A percentile compares a stretch with the other conserved stretches of the same genome.
Evolutionary conservation across 2,797 vertebrate species (phyloP).

Genomic region (Coregonus sp.): DNA sequence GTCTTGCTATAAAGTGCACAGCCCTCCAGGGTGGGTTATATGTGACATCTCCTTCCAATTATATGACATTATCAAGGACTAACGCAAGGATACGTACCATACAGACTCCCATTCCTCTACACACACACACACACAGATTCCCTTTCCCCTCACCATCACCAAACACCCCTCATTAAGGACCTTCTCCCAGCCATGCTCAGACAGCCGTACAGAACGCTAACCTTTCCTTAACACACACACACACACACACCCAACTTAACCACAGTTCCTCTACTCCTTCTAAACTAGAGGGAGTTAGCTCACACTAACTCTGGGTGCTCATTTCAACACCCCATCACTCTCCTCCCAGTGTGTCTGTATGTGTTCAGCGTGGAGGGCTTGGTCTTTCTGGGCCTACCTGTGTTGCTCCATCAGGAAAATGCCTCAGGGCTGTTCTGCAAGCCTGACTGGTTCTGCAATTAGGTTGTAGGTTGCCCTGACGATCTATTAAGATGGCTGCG

Average conservation of each 20-base stretch:
- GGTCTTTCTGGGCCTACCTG: conserved; percentile 40
- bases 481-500: neutral
- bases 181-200: conserved; percentile 43
- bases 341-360: conserved; percentile 10
- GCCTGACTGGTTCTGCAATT: conserved; percentile 38
- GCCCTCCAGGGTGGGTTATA: conserved; percentile 54
- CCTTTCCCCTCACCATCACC: neutral
- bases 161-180: conserved; percentile 65
- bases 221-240: conserved; percentile 37
- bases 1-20: conserved; percentile 66
- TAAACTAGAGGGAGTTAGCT: conserved; percentile 26
- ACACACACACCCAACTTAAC: neutral
- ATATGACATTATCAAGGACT: conserved; percentile 62
- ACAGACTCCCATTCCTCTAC: too few species aligned
- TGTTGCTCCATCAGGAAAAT: conserved; percentile 25
- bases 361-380: conserved; percentile 37
- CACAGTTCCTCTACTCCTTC: conserved; percentile 25
- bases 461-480: conserved; percentile 30
- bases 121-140: too few species aligned
- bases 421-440: conserved; percentile 40
- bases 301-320: conserved; percentile 22
- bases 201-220: conserved; percentile 56
- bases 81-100: conserved; percentile 24
- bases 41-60: conserved; percentile 70
- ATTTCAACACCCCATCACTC: conserved; percentile 1